phyloP scores from a whole-genome alignment of 2,888 invertebrate species.

The Cheiracanthium punctorium region DNA sequence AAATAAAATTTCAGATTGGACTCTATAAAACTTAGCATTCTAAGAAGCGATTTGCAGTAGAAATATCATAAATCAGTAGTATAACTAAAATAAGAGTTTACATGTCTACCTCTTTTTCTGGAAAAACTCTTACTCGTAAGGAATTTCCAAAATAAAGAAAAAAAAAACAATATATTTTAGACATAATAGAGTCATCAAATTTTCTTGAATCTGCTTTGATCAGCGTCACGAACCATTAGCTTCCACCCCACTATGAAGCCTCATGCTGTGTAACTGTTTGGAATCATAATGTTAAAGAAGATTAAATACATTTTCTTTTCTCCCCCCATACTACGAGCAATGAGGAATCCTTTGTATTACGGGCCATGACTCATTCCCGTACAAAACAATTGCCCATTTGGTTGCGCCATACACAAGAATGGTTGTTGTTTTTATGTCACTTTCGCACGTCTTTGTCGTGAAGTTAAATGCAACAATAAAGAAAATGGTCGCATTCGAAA shows the following conservation, averaged over 20 bases:
- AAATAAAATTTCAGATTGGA: too few species aligned
- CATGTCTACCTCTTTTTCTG: too few species aligned
- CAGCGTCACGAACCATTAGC: not conserved
- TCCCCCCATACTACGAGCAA: not conserved
- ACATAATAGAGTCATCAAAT: not conserved
- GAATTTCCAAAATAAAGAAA: too few species aligned
- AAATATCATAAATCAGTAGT: too few species aligned
- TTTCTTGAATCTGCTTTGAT: not conserved
- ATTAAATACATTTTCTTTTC: not conserved
- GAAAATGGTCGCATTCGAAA: not conserved
- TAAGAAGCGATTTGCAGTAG: too few species aligned
- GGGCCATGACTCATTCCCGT: not conserved
- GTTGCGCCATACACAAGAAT: not conserved
- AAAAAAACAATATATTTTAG: too few species aligned
- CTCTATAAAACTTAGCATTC: too few species aligned
- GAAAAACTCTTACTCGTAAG: too few species aligned
- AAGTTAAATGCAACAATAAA: not conserved
- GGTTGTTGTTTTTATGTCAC: conserved; percentile 14
- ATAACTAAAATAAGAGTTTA: too few species aligned
- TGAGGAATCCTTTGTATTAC: not conserved
- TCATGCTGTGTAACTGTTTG: not conserved
- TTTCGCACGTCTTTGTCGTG: conserved; percentile 6
- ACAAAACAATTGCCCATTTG: conserved; percentile 6
- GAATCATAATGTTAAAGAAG: not conserved
- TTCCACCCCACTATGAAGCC: not conserved